A percentile compares a stretch with the other conserved stretches of the same genome.
phyloP scores from a whole-genome alignment of 2,888 invertebrate genomes.

The Cataglyphis rosenhaueri region DNA sequence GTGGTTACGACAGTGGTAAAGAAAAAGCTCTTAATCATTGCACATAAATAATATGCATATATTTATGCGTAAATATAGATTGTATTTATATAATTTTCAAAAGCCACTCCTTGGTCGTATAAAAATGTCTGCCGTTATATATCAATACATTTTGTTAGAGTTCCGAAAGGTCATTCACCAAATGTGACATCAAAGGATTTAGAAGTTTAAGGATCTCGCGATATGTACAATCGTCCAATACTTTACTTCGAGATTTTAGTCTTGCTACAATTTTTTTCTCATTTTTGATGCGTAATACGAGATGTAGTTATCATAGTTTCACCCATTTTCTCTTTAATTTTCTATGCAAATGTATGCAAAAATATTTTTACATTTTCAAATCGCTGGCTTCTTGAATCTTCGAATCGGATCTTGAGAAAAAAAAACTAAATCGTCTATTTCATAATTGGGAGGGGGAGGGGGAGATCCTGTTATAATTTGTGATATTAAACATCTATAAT shows the following conservation, averaged over 20 bases:
- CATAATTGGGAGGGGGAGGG: background rate
- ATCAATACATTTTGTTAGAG: slow-evolving; percentile 48
- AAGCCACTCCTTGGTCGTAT: slow-evolving; percentile 71
- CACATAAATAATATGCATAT: background rate
- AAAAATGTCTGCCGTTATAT: slow-evolving; percentile 45
- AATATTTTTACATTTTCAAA: background rate
- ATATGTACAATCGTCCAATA: background rate
- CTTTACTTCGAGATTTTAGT: background rate
- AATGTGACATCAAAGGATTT: background rate
- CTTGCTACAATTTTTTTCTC: background rate
- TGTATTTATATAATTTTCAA: slow-evolving; percentile 70
- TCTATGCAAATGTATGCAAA: background rate
- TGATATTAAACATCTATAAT: slow-evolving; percentile 2
- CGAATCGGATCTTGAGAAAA: background rate
- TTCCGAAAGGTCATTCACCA: slow-evolving; percentile 49
- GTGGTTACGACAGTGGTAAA: background rate
- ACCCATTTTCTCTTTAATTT: background rate
- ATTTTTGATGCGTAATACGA: background rate
- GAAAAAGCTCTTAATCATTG: background rate
- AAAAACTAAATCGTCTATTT: background rate
- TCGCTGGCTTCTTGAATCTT: background rate
- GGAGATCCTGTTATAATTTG: background rate
- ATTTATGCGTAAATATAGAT: slow-evolving; percentile 56
- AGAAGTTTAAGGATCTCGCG: background rate
- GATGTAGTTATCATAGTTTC: background rate